phyloP scores from a whole-genome alignment of 1,140 invertebrate species.

The Pachypsylla venusta region DNA sequence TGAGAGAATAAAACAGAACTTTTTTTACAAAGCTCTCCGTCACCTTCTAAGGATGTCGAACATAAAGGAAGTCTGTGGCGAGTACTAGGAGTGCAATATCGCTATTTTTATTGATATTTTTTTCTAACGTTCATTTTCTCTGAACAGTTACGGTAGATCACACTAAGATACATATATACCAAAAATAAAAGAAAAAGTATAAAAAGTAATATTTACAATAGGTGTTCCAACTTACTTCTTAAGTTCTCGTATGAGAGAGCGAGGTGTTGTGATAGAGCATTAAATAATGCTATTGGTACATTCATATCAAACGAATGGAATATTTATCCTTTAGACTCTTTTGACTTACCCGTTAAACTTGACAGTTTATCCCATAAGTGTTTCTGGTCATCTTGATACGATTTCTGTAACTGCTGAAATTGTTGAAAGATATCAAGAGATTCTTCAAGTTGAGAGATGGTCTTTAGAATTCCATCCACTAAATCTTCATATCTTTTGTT shows the following conservation, averaged over 20 bases:
- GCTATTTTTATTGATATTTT: no score
- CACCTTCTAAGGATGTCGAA: no score
- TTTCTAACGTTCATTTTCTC: no score
- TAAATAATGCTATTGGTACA: not conserved
- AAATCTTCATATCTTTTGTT: constrained; percentile 51
- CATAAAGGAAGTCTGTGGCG: no score
- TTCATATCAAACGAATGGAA: not conserved
- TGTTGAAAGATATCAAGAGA: constrained; percentile 62
- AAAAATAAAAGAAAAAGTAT: constrained; percentile 1
- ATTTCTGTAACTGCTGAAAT: constrained; percentile 69
- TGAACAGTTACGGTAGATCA: no score
- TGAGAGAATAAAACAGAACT: no score
- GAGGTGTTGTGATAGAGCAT: not conserved
- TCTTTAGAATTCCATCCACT: constrained; percentile 39
- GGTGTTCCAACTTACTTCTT: not conserved
- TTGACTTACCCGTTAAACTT: constrained; percentile 38
- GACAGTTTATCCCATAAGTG: constrained; percentile 68
- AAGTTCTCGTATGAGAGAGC: not conserved
- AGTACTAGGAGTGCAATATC: no score
- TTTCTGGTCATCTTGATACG: constrained; percentile 73
- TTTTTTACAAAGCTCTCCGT: no score
- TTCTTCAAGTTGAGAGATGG: constrained; percentile 54
- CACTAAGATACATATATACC: no score
- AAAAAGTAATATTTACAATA: no score
- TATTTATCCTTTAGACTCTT: no score